Evolutionary conservation across 2,888 invertebrate genomes (phyloP), one percentile per base, ranked within the genome.

Genomic region (Omphaloscelis lunosa): DNA sequence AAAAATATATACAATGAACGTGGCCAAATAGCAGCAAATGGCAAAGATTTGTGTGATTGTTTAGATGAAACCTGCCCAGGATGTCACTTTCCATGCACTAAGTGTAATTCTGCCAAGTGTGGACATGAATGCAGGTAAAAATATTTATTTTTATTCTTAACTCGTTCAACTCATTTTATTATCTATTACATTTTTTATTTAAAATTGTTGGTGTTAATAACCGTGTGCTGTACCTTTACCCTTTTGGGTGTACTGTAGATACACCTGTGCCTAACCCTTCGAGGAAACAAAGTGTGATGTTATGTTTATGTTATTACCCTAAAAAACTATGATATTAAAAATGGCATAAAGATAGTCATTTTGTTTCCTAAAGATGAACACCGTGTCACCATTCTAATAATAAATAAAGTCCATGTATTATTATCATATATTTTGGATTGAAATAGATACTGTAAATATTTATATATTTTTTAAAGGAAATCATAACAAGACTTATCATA

Each of bases 11-110:
- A 98, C 94, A 98, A 99, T 96, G 98, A 98, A 89, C 97, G 95
- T 73, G 98, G 98, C 0, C 94, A 97, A 56, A 97, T 98, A 84
- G 95, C 97, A 39, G 94, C 95, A 27, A 97, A 97, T 45, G 97
- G 98, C 2, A 94, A 97, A 85, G 98, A 99, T 94, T 90, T 98
- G 20, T 99, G 99, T 86, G 99, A 99, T 92, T 99, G 99, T 91
- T 96, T 99, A 84, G 97, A 98, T 87, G 96, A 97, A 59, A 95
- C 96, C 20, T 99, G 99, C 89, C 96, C 97, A 0, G 99, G 99
- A 0, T 99, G 99, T 92, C 99, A 99, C 95, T 98, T 98, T 90
- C 97, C 98, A 2, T 99, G 98, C 89, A 92, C 97, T 8, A 98
- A 97, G 91, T 99, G 99, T 90, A 95, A 93, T 34, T 98, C 98